Evolutionary conservation across 2,797 vertebrate species (phyloP).

Genomic region (Jordanella pulchra): DNA sequence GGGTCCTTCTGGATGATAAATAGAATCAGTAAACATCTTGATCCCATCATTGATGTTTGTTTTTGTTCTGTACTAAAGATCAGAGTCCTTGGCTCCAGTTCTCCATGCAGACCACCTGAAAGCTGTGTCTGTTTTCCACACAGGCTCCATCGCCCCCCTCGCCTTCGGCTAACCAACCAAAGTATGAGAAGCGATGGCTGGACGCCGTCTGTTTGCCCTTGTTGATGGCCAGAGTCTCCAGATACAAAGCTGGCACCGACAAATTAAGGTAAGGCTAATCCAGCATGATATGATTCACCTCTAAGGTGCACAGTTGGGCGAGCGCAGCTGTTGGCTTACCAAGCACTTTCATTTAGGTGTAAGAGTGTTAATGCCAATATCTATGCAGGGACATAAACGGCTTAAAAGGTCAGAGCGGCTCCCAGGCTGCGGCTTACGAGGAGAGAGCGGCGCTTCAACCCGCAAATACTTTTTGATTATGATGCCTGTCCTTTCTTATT

Average conservation of each 20-base stretch:
- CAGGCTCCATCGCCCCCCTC: slow-evolving; percentile 89
- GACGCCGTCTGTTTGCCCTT: slow-evolving; percentile 87
- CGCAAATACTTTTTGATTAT: slow-evolving; percentile 45
- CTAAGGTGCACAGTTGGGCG: slow-evolving; percentile 52
- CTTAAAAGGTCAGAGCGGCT: slow-evolving; percentile 72
- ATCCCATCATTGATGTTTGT: no score
- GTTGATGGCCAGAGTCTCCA: slow-evolving; percentile 92
- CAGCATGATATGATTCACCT: slow-evolving; percentile 65
- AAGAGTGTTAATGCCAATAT: slow-evolving; percentile 74
- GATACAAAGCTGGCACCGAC: slow-evolving; percentile 87
- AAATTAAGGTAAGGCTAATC: slow-evolving; percentile 90
- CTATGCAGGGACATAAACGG: slow-evolving; percentile 77
- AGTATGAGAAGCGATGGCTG: slow-evolving; percentile 94
- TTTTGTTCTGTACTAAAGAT: no score
- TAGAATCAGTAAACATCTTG: no score
- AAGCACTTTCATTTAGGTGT: slow-evolving; percentile 63
- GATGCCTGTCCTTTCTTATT: slow-evolving; percentile 27
- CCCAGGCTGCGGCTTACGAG: slow-evolving; percentile 30
- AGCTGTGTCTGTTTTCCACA: slow-evolving; percentile 74
- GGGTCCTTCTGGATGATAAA: no score
- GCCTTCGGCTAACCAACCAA: slow-evolving; percentile 88
- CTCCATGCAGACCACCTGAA: slow-evolving; percentile 19
- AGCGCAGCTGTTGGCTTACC: slow-evolving; percentile 68
- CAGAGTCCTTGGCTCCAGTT: background rate
- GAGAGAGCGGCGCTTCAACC: slow-evolving; percentile 37